Evolutionary conservation across 2,888 invertebrate species (phyloP).

Genomic region (Gasteruption jaculator): DNA sequence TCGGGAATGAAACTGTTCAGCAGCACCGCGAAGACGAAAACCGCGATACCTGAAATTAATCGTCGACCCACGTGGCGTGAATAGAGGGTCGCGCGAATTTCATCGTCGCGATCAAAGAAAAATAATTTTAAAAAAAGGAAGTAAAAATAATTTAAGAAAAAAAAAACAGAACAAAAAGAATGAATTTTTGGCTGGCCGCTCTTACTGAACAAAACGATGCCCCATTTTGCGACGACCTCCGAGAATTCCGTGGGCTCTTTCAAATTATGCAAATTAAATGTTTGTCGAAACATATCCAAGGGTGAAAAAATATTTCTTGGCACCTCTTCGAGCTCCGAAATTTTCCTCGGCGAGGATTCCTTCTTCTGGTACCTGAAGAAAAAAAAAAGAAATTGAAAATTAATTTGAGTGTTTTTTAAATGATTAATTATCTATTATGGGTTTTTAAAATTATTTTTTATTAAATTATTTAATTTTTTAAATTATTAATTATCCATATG

Average conservation of each 20-base stretch:
- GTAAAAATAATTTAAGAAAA: constrained; percentile 2
- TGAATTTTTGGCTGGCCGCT: constrained; percentile 12
- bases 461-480: neutral
- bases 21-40: constrained; percentile 56
- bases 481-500: no score
- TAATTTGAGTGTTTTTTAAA: constrained; percentile 8
- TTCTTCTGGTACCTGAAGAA: constrained; percentile 37
- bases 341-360: constrained; percentile 23
- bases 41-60: constrained; percentile 54
- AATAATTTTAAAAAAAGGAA: neutral
- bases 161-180: constrained; percentile 12
- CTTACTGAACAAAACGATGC: constrained; percentile 58
- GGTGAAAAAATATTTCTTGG: constrained; percentile 24
- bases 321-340: constrained; percentile 34
- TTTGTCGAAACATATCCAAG: constrained; percentile 51
- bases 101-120: neutral
- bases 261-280: constrained; percentile 69
- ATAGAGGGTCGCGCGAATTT: no score
- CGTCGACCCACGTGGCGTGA: no score
- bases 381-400: constrained; percentile 8
- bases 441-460: neutral
- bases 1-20: constrained; percentile 43
- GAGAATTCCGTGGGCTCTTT: constrained; percentile 65
- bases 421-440: no score
- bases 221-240: constrained; percentile 62